Evolutionary conservation across 2,888 invertebrate species (phyloP).

Genomic region (Chrysodeixis includens): DNA sequence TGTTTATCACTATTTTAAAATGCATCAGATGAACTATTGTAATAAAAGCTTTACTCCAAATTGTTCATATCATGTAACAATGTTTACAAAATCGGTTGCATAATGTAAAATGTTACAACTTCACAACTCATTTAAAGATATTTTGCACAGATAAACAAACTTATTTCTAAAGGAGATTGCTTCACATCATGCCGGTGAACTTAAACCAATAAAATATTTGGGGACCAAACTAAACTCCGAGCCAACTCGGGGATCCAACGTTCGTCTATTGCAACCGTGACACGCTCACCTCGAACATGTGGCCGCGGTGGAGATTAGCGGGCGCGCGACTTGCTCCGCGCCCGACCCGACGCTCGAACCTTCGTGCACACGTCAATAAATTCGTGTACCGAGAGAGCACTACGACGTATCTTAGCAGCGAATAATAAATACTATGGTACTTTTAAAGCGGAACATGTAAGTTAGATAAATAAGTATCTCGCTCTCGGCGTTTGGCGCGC

Average conservation of each 20-base stretch:
- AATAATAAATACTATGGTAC: slow-evolving; percentile 85
- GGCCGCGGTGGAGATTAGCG: slow-evolving; percentile 1
- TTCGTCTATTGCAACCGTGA: slow-evolving; percentile 13
- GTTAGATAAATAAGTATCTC: slow-evolving; percentile 70
- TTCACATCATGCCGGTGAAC: slow-evolving; percentile 53
- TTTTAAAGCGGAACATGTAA: slow-evolving; percentile 82
- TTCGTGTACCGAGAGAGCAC: slow-evolving; percentile 55
- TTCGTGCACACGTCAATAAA: slow-evolving; percentile 24
- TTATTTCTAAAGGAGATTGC: slow-evolving; percentile 57
- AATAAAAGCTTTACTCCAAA: slow-evolving; percentile 53
- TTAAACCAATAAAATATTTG: slow-evolving; percentile 46
- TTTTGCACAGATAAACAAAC: slow-evolving; percentile 53
- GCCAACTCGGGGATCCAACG: slow-evolving; percentile 17
- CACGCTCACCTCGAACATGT: slow-evolving; percentile 12
- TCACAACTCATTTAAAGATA: slow-evolving; percentile 36
- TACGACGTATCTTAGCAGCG: slow-evolving; percentile 76
- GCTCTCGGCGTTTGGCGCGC: slow-evolving; percentile 45
- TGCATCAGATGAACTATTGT: slow-evolving; percentile 55
- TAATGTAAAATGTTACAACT: slow-evolving; percentile 25
- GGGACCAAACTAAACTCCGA: slow-evolving; percentile 48
- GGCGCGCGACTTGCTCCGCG: slow-evolving; percentile 8
- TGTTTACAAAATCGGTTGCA: slow-evolving; percentile 40
- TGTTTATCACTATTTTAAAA: slow-evolving; percentile 54
- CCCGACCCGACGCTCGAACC: neutral
- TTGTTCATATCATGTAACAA: slow-evolving; percentile 51